Evolutionary conservation across 2,888 invertebrate species (phyloP).

Genomic region (Aspidiotus rigidus): DNA sequence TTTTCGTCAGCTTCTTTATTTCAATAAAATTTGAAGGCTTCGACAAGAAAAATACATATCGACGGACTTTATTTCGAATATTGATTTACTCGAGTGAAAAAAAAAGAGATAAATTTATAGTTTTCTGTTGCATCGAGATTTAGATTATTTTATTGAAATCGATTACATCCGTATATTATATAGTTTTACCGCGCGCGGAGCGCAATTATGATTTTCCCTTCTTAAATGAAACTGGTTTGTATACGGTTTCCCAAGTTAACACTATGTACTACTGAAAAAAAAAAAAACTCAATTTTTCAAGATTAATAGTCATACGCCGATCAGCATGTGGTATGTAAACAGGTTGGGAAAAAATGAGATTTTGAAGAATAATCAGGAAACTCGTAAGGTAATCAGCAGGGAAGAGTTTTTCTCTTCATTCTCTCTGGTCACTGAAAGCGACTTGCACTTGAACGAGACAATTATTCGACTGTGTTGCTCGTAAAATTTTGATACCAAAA

Average conservation of each 20-base stretch:
- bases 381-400: conserved; percentile 30
- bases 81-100: too few relatives aligned
- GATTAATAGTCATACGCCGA: conserved; percentile 27
- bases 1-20: too few relatives aligned
- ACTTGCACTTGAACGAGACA: conserved; percentile 28
- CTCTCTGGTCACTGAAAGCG: conserved; percentile 19
- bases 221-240: conserved; percentile 5
- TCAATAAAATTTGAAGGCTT: too few relatives aligned
- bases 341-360: conserved; percentile 26
- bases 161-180: too few relatives aligned
- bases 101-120: too few relatives aligned
- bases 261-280: background rate
- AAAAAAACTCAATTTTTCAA: conserved; percentile 10
- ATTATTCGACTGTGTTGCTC: conserved; percentile 20
- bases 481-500: conserved; percentile 26
- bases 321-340: conserved; percentile 28
- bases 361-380: conserved; percentile 30
- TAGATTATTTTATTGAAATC: too few relatives aligned
- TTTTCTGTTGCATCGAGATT: too few relatives aligned
- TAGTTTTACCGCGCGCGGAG: too few relatives aligned
- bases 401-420: conserved; percentile 19
- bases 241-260: conserved; percentile 5
- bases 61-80: too few relatives aligned
- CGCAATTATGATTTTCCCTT: background rate
- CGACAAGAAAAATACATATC: too few relatives aligned